A percentile compares a stretch with the other conserved stretches of the same genome.
phyloP scores from a whole-genome alignment of 2,113 vertebrate genomes.

The Natator depressus region DNA sequence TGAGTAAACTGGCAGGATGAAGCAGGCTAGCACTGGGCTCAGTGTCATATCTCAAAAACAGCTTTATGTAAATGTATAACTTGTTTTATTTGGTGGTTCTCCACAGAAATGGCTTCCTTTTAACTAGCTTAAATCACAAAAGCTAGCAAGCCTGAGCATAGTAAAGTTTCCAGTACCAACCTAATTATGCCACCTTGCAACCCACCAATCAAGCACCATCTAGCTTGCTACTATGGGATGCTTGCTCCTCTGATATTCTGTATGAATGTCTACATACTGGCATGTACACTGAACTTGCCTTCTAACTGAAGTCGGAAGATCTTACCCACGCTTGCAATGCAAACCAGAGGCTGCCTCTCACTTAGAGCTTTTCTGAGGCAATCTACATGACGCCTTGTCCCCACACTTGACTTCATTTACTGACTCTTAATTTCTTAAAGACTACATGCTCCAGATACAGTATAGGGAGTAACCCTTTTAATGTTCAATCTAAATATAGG shows the following conservation, averaged over 20 bases:
- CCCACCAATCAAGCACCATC: background rate
- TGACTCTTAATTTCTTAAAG: background rate
- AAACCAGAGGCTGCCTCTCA: background rate
- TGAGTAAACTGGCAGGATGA: background rate
- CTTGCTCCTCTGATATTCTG: background rate
- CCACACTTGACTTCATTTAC: background rate
- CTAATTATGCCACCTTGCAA: background rate
- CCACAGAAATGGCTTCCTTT: background rate
- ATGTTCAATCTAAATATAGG: background rate
- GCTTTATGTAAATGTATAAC: background rate
- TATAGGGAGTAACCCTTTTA: background rate
- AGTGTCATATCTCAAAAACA: background rate
- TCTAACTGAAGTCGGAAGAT: background rate
- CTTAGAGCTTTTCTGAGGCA: background rate
- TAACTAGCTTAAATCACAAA: background rate
- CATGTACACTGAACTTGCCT: background rate
- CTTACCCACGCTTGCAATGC: background rate
- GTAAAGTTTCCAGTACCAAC: background rate
- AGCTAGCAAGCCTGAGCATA: background rate
- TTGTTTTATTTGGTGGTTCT: background rate
- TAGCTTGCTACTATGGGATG: background rate
- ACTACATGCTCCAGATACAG: background rate
- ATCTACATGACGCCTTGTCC: background rate
- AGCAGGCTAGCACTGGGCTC: background rate
- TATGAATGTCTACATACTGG: background rate